Evolutionary conservation across 2,888 invertebrate genomes (phyloP), one percentile per base, ranked within the genome.

Genomic region (Quadroppia sp.): DNA sequence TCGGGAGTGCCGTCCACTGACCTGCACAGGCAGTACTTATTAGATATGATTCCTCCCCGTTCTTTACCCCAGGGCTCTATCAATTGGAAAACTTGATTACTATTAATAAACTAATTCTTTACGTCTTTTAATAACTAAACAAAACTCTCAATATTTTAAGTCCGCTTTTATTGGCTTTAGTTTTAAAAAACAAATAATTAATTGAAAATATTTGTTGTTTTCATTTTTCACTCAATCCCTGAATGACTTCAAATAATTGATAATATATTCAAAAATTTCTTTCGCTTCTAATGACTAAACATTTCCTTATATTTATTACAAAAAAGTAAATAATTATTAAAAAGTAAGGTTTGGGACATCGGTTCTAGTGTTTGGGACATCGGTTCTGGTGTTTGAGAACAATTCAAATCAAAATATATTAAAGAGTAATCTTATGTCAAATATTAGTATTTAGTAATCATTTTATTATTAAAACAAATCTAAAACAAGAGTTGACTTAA

Each of bases 1-100:
- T 74, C 75, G 64, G 80, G 81, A 59, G 79, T 79, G 73, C 80
- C 80, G 72, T 81, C 81, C 73, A 80, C 81, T 48, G 85, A 85
- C 76, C 80, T 85, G 36, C 96, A 96, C 85, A 87, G 96, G 74
- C 96, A 96, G 85, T 96, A 96, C 86, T 87, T 97, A 81, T 87
- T 97, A 77, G 96, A 97, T 83, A 94, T 97, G 94, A 93, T 96
- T 81, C 93, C 94, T 28, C 79, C 81, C 15, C 74, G 77, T 17
- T 78, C 77, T 30, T 74, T 77, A 48, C 76, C 76, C 28, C 77
- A 78, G 75, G 75, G 76, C n/a, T 76, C 77, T 13, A 74, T 77
- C 15, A 78, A 77, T 53, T 78, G 77, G 78, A 78, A 78, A 72
- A 76, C 78, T 74, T 78, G 78, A 77, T 77, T 61, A 1, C 1